Evolutionary conservation across 2,113 vertebrate species (phyloP), one percentile per base, ranked within the genome.

Genomic region (Electrona antarctica): DNA sequence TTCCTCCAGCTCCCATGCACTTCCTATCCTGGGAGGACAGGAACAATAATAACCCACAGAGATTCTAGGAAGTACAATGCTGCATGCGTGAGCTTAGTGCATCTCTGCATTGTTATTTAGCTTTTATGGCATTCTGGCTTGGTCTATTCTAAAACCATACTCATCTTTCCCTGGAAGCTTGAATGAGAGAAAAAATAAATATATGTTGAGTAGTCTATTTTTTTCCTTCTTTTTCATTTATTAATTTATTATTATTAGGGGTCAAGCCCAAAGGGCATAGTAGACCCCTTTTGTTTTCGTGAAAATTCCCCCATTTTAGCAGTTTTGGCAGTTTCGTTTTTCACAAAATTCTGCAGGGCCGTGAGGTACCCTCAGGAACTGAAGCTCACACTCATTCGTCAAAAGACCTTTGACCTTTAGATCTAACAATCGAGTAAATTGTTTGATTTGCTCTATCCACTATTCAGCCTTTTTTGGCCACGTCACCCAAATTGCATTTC

Each of bases 1-100:
- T 73, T 71, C 76, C 73, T 80, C 69, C 71, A 82, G 71, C 77
- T 75, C 59, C 60, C 48, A 69, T 21, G 21, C 21, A 21, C 21
- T 21, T 21, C 21, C 21, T 21, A 21, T 69, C 79, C 77, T 68
- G 63, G 69, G 70, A 87, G 80, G 69, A 84, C 12, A 12, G 56
- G 64, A 62, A 83, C 76, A 74, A 67, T 86, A 72, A 87, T 76
- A 87, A 80, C 69, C 64, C 72, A 78, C 48, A 79, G 74, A 81
- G 68, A 79, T 73, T 80, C 68, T 84, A 74, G 52, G 62, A 82
- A 64, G 62, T 61, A 73, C 49, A 84, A 49, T 62, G 77, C 86
- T 80, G 58, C 67, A 60, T 21, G 21, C 21, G 2, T 21, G 21
- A 73, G 86, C 83, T 73, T 48, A 81, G 77, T 80, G 70, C 82